Conservation (phyloP, 2,113 vertebrate genomes). For the Gymnarchus niloticus region DNA sequence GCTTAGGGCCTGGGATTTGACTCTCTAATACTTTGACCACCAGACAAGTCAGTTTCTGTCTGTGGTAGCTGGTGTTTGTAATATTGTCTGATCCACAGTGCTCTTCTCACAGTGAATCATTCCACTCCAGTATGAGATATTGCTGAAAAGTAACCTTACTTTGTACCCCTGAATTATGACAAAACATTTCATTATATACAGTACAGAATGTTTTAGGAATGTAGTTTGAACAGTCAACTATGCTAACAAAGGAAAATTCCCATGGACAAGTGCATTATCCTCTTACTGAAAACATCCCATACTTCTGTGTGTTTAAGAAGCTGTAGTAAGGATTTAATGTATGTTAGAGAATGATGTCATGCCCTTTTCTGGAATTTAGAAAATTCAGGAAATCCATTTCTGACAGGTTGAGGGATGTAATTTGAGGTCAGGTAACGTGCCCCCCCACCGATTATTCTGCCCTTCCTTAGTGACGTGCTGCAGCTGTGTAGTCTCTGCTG, state of each 20-base stretch:
- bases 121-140: not conserved
- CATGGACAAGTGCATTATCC: not conserved
- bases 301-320: not conserved
- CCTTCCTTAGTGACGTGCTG: constrained; percentile 5
- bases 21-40: not conserved
- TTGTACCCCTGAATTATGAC: not conserved
- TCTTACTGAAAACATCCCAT: not conserved
- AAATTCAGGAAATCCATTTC: constrained; percentile 43
- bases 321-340: not conserved
- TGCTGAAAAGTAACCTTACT: too few relatives aligned
- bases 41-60: not conserved
- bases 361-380: too few relatives aligned
- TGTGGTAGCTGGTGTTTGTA: not conserved
- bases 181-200: not conserved
- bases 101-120: not conserved
- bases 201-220: not conserved
- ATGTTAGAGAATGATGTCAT: not conserved
- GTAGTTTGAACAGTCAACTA: not conserved
- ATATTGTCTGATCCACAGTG: not conserved
- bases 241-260: not conserved
- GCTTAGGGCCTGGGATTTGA: not conserved
- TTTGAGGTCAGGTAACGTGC: constrained; percentile 62
- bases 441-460: constrained; percentile 45
- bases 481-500: constrained; percentile 25
- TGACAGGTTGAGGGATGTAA: constrained; percentile 64